These are phyloP conservation scores for Coilia nasus DNA, from an alignment of 2,797 vertebrate genomes.

Conservation along the genomic window DNA sequence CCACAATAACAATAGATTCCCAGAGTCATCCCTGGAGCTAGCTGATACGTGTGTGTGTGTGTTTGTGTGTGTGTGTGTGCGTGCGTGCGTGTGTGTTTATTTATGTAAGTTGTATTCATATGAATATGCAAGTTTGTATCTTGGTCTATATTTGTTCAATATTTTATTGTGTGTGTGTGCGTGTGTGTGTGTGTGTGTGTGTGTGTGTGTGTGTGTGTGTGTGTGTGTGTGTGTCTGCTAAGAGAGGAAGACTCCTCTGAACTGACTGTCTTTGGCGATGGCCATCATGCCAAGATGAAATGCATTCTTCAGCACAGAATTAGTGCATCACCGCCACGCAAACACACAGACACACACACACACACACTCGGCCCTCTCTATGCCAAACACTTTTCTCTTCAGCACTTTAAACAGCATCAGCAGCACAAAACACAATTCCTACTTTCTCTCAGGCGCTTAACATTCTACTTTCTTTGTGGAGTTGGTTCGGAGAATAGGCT, in stretches of 20 bases:
- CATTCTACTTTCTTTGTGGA: background rate
- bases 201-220: constrained; percentile 28
- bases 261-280: background rate
- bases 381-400: background rate
- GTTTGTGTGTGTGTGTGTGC: background rate
- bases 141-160: no score
- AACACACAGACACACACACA: background rate
- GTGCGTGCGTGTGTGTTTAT: background rate
- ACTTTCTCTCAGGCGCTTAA: background rate
- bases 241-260: background rate
- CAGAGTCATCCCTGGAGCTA: background rate
- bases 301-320: background rate
- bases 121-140: no score
- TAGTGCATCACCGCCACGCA: constrained; percentile 18
- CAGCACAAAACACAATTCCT: background rate
- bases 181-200: constrained; percentile 34
- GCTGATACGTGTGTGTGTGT: background rate
- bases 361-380: background rate
- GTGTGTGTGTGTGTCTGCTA: constrained; percentile 6
- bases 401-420: background rate
- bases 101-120: background rate
- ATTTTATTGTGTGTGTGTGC: constrained; percentile 45
- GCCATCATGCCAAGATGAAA: background rate
- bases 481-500: no score
- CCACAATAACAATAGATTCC: constrained; percentile 18